Evolutionary conservation across 2,113 vertebrate species (phyloP).

Genomic region (Toxotes chatareus): DNA sequence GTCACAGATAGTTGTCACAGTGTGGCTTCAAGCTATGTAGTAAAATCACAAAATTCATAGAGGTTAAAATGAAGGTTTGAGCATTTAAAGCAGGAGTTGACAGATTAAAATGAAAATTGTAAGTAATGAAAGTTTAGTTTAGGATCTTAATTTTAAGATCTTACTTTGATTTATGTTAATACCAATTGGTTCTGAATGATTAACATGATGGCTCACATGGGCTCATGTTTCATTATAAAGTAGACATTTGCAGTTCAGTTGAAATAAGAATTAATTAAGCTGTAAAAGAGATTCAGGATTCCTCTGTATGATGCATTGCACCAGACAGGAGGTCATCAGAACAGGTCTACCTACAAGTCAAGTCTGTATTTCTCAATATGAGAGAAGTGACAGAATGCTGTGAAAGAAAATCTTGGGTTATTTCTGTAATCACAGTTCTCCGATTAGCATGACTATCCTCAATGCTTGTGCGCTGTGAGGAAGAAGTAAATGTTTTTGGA

Average conservation of each 20-base stretch:
- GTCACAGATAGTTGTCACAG: slow-evolving; percentile 17
- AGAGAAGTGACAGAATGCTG: not conserved
- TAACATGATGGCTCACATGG: slow-evolving; percentile 10
- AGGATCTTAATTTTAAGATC: slow-evolving; percentile 25
- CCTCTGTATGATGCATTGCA: not conserved
- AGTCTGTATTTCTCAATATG: not conserved
- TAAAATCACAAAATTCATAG: slow-evolving; percentile 29
- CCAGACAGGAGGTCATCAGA: slow-evolving; percentile 23
- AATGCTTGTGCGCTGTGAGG: not conserved
- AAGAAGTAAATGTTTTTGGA: slow-evolving; percentile 6
- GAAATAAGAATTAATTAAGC: slow-evolving; percentile 41
- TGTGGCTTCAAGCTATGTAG: slow-evolving; percentile 1
- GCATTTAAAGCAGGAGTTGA: slow-evolving; percentile 28
- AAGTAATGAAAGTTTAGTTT: slow-evolving; percentile 6
- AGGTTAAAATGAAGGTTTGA: slow-evolving; percentile 27
- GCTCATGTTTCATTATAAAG: slow-evolving; percentile 6
- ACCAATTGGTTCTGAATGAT: slow-evolving; percentile 29
- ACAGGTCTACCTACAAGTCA: not conserved
- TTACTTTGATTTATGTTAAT: slow-evolving; percentile 38
- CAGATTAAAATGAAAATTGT: slow-evolving; percentile 30
- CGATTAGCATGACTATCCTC: not conserved
- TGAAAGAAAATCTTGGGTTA: not conserved
- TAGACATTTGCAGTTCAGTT: slow-evolving; percentile 11
- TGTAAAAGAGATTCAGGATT: slow-evolving; percentile 12
- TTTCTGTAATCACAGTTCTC: not conserved